phyloP scores from a whole-genome alignment of 2,113 vertebrate genomes.

The Nothoprocta pentlandii region DNA sequence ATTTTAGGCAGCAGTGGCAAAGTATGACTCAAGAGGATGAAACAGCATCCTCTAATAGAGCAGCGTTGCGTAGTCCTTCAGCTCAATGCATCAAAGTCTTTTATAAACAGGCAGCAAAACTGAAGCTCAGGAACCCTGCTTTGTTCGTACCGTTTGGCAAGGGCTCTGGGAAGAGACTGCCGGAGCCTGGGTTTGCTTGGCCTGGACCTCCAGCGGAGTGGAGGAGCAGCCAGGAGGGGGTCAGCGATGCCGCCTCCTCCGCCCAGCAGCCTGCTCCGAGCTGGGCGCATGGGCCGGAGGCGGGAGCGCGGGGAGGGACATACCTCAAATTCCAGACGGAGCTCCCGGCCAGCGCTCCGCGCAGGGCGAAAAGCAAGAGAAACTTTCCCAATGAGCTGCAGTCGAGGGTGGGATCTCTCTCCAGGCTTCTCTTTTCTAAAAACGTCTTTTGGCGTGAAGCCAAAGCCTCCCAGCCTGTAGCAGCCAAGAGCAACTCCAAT shows the following conservation, averaged over 20 bases:
- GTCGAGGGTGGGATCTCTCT: background rate
- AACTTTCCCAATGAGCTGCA: background rate
- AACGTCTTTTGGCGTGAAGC: background rate
- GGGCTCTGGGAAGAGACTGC: constrained; percentile 17
- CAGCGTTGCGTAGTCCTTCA: background rate
- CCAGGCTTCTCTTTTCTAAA: constrained; percentile 36
- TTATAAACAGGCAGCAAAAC: background rate
- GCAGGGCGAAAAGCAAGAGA: background rate
- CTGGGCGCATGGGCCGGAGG: rapidly evolving
- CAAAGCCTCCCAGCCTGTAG: rapidly evolving
- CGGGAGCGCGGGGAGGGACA: background rate
- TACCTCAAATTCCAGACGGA: background rate
- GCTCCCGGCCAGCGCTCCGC: background rate
- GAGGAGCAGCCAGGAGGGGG: background rate
- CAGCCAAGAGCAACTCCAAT: background rate
- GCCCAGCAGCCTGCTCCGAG: background rate
- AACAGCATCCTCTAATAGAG: background rate
- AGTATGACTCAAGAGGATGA: background rate
- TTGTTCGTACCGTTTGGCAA: constrained; percentile 13
- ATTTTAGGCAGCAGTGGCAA: background rate
- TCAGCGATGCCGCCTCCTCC: rapidly evolving
- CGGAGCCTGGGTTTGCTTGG: background rate
- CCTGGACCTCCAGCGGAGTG: background rate
- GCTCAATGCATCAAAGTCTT: background rate
- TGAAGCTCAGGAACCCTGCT: background rate